Evolutionary conservation across 2,888 invertebrate species (phyloP), one percentile per base, ranked within the genome.

Genomic region (Entomobrya multifasciata): DNA sequence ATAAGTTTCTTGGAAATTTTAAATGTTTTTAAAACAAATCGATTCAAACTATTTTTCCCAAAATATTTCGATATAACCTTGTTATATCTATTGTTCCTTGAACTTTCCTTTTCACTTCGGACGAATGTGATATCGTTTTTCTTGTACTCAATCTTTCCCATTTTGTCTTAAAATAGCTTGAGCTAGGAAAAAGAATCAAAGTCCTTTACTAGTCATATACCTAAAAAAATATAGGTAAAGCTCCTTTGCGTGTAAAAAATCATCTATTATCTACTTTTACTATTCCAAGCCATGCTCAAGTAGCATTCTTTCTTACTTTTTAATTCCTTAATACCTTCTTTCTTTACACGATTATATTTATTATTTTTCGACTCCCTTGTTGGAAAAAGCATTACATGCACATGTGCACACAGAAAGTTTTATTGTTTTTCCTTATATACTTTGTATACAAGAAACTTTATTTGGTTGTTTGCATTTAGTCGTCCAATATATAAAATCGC

Each of bases 111-210:
- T 62, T 30, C 30, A n/a, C n/a, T 62, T 27, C 6, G 22, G 3
- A 15, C 13, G 62, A 27, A 13, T 30, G 30, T n/a, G 30, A 60
- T 25, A 22, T 60, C 60, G 8, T 60, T 22, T 27, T 27, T 62
- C 27, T 30, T 13, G 15, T 52, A 36, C 41, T 47, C 30, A 10
- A 47, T 11, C 30, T 55, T 86, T 86, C 70, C 67, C 87, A 82
- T 82, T 82, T 78, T 72, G 83, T 87, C 87, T 87, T 87, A 87
- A 87, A 87, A 87, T 87, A 87, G 82, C 70, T 41, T 49, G 72
- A 78, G 72, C 82, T 79, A 83, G 72, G 47, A 62, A 62, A 17
- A n/a, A n/a, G n/a, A n/a, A n/a, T n/a, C n/a, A n/a, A n/a, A n/a
- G n/a, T n/a, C n/a, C n/a, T n/a, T 72, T 30, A 52, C 52, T 41